Evolutionary conservation across 2,797 vertebrate genomes (phyloP), one percentile per base, ranked within the genome.

Genomic region (Synaphobranchus kaupii): DNA sequence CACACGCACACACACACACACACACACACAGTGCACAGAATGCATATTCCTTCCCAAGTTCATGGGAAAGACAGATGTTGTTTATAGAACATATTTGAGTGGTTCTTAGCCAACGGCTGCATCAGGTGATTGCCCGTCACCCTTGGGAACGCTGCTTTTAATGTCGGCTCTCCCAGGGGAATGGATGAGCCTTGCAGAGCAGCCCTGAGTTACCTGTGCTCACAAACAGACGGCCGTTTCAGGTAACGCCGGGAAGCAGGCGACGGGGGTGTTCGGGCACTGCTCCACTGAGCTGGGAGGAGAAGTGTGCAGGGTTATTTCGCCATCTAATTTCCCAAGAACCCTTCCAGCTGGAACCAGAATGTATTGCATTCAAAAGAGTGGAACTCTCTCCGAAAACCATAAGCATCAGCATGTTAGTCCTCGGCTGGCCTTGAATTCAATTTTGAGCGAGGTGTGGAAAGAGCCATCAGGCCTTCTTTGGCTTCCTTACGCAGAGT

Each of bases 51-150:
- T 60, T 25, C 54, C 71, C 50, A 66, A 85, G 66, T 52, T 25
- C 25, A 60, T n/a, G 68, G 47, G 84, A 85, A 85, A 85, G 66
- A 73, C 84, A 85, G 84, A 85, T 85, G 84, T 85, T 85, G 84
- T 85, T 73, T 85, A 44, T n/a, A 54, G 84, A 85, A 85, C 22
- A 73, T 15, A 7, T 52, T 47, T 85, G 34, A 85, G 84, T 50
- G 28, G 71, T 39, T 34, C 71, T 31, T 31, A 73, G 60, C 84
- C 10, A 50, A 39, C 25, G 68, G 84, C 66, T 31, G 66, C 84
- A 73, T 71, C 84, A 71, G 84, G n/a, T 52, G 84, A 85, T 85
- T 73, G 63, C 84, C 84, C 48, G 25, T 39, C 68, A 60, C 66
- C 84, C 84, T 73, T 85, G 84, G 84, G 84, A 85, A 52, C 2